Evolutionary conservation across 64 coral and sea anemone species (phyloP).

Genomic region (Pocillopora verrucosa): DNA sequence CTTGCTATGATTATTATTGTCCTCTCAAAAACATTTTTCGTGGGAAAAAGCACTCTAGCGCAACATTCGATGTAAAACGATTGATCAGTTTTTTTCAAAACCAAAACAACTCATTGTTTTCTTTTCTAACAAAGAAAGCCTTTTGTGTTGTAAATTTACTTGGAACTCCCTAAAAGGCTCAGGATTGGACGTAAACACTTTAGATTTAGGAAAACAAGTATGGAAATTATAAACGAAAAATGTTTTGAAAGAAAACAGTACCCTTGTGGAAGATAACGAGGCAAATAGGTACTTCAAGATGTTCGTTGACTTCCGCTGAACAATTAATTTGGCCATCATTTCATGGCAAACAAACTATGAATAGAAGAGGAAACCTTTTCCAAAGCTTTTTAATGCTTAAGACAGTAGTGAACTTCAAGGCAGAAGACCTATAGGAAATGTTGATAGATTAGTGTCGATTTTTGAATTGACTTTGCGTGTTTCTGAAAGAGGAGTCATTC

Average conservation of each 20-base stretch:
- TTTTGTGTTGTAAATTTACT: slow-evolving; percentile 31
- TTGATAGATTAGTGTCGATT: not conserved
- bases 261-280: not conserved
- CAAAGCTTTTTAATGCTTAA: not conserved
- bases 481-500: not conserved
- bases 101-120: slow-evolving; percentile 19
- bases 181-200: not conserved
- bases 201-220: not conserved
- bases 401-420: not conserved
- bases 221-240: not conserved
- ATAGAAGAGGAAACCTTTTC: not conserved
- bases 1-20: not conserved
- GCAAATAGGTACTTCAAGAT: slow-evolving; percentile 24
- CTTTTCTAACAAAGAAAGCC: not conserved
- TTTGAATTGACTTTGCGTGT: slow-evolving; percentile 9
- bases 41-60: slow-evolving; percentile 37
- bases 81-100: slow-evolving; percentile 23
- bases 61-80: not conserved
- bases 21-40: not conserved
- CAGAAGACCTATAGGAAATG: not conserved
- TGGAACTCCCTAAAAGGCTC: slow-evolving; percentile 6
- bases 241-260: slow-evolving; percentile 27
- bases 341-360: not conserved
- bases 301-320: not conserved
- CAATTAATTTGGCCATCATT: not conserved